Evolutionary conservation across 2,888 invertebrate genomes (phyloP).

Genomic region (Halictus ligatus): DNA sequence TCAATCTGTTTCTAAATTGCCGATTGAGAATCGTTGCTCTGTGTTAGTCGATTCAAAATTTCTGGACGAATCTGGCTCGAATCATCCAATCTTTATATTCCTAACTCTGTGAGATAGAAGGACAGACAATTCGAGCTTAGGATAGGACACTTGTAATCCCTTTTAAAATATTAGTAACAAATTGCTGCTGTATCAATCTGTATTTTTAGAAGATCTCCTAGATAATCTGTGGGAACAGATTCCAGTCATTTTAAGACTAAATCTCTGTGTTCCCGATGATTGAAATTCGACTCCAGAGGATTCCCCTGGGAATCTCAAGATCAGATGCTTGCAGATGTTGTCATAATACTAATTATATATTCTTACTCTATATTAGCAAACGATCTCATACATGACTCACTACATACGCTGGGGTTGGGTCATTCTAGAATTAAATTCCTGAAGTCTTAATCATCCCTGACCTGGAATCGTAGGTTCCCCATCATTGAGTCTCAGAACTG

Average conservation of each 20-base stretch:
- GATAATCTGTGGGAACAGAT: too few species aligned
- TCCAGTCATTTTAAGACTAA: neutral
- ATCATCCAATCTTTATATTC: neutral
- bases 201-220: too few species aligned
- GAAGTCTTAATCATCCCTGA: neutral
- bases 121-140: too few species aligned
- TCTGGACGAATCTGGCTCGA: neutral
- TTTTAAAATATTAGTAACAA: too few species aligned
- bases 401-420: neutral
- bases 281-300: neutral
- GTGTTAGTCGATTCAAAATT: neutral
- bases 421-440: conserved; percentile 2
- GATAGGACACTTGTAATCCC: too few species aligned
- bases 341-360: neutral
- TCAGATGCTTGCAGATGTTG: neutral
- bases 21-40: neutral
- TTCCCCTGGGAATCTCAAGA: neutral
- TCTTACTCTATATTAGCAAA: neutral
- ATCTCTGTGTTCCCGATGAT: neutral
- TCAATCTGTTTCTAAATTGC: neutral
- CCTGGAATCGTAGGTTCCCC: neutral
- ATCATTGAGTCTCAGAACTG: neutral
- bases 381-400: neutral
- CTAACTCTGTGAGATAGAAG: neutral
- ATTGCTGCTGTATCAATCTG: too few species aligned